A percentile compares a stretch with the other conserved stretches of the same genome.
Conservation (phyloP, 1,140 invertebrate species). For the Trichoplusia ni region DNA sequence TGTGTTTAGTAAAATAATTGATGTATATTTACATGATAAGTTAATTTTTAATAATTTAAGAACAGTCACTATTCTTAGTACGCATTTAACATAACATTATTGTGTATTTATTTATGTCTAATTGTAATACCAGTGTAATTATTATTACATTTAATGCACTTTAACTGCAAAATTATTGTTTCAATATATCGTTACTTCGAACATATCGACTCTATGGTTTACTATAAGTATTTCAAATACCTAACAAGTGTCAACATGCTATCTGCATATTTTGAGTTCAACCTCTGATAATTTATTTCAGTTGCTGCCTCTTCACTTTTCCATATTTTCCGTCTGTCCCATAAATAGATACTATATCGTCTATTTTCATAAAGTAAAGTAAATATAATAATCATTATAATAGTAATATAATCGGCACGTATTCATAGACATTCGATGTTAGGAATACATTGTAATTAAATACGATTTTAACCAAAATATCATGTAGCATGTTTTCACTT, state of each 20-base stretch:
- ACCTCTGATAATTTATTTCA: not conserved
- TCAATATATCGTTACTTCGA: conserved; percentile 20
- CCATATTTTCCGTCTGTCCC: too few relatives aligned
- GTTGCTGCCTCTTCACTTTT: too few relatives aligned
- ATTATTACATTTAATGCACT: not conserved
- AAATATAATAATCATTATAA: too few relatives aligned
- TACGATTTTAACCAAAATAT: conserved; percentile 4
- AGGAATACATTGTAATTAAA: not conserved
- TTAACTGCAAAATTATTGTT: not conserved
- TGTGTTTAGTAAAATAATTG: conserved; percentile 12
- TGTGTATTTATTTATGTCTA: not conserved
- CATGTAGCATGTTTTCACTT: conserved; percentile 45
- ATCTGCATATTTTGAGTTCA: not conserved
- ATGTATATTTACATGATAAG: not conserved
- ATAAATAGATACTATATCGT: too few relatives aligned
- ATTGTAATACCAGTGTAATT: not conserved
- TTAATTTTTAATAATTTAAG: not conserved
- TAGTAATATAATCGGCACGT: not conserved
- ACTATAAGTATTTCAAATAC: conserved; percentile 15
- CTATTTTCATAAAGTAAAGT: too few relatives aligned
- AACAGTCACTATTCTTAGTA: not conserved
- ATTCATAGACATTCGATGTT: not conserved
- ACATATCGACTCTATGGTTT: conserved; percentile 15
- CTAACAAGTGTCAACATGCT: conserved; percentile 11
- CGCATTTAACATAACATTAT: not conserved